phyloP scores from a whole-genome alignment of 2,113 vertebrate genomes.

The Athene noctua region DNA sequence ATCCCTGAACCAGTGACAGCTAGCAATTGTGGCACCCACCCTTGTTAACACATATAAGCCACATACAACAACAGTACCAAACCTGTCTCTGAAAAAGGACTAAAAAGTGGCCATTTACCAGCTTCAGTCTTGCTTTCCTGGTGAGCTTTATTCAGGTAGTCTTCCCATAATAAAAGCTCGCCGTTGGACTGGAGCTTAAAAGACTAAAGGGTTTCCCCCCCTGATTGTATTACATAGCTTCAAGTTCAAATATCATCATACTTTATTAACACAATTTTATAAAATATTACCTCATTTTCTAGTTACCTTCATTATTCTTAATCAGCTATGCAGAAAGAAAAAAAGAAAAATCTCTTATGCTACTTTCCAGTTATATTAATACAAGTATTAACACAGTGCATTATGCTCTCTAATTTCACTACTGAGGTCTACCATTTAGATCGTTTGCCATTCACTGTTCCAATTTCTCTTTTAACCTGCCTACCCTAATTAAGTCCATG shows the following conservation, averaged over 20 bases:
- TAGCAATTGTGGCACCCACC: constrained; percentile 47
- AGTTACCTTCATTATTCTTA: constrained; percentile 71
- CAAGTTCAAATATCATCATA: constrained; percentile 68
- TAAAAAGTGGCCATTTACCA: constrained; percentile 25
- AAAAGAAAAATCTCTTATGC: constrained; percentile 62
- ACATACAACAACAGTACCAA: constrained; percentile 38
- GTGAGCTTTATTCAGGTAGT: constrained; percentile 28
- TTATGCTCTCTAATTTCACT: constrained; percentile 65
- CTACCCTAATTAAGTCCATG: constrained; percentile 57
- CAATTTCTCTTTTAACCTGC: constrained; percentile 44
- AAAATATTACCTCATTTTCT: constrained; percentile 67
- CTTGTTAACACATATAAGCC: not conserved
- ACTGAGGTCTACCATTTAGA: constrained; percentile 60
- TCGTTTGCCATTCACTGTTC: constrained; percentile 48
- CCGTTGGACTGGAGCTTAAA: not conserved
- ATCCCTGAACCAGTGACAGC: constrained; percentile 72
- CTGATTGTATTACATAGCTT: constrained; percentile 63
- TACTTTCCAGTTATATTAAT: constrained; percentile 74
- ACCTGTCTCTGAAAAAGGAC: constrained; percentile 26
- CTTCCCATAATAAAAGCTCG: not conserved
- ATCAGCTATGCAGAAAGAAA: constrained; percentile 67
- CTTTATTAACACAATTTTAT: constrained; percentile 53
- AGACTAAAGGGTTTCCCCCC: constrained; percentile 20
- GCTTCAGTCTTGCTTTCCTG: constrained; percentile 3
- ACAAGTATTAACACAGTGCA: constrained; percentile 69